Evolutionary conservation across 2,113 vertebrate species (phyloP).

Genomic region (Argyrosomus japonicus): DNA sequence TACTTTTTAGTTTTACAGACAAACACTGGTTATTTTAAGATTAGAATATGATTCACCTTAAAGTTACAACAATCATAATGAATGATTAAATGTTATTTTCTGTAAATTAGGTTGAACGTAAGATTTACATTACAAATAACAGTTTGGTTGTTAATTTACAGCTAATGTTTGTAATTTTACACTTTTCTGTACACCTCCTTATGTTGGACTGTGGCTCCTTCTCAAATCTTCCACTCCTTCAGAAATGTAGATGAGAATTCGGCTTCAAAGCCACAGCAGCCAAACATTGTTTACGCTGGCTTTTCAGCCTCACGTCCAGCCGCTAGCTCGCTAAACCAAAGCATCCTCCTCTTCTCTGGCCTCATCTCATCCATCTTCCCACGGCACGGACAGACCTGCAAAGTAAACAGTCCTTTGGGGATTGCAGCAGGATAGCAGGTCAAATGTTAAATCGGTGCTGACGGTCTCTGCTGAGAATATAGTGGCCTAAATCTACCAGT

Average conservation of each 20-base stretch:
- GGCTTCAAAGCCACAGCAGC: conserved; percentile 2
- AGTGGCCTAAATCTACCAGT: conserved; percentile 1
- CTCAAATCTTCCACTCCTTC: conserved; percentile 23
- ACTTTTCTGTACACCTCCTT: conserved; percentile 10
- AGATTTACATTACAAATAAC: too few species aligned
- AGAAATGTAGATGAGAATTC: conserved; percentile 9
- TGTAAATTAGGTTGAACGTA: too few species aligned
- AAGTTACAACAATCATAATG: too few species aligned
- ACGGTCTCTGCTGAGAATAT: conserved; percentile 18
- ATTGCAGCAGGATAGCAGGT: conserved; percentile 2
- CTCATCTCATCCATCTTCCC: conserved; percentile 1
- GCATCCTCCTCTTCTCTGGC: background rate
- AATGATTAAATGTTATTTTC: too few species aligned
- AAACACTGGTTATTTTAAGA: too few species aligned
- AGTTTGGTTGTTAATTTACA: too few species aligned
- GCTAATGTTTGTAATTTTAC: too few species aligned
- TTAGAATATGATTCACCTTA: too few species aligned
- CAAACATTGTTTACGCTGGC: conserved; percentile 1
- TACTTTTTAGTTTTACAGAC: too few species aligned
- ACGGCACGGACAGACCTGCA: background rate
- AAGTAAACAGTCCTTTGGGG: conserved; percentile 36
- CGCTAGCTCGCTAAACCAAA: background rate
- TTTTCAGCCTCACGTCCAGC: conserved; percentile 23
- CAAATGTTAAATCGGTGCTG: conserved; percentile 34
- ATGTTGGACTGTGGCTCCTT: conserved; percentile 16